These are phyloP conservation scores for Hyperopisus bebe DNA, from an alignment of 2,113 vertebrate species.

Conservation along the genomic window DNA sequence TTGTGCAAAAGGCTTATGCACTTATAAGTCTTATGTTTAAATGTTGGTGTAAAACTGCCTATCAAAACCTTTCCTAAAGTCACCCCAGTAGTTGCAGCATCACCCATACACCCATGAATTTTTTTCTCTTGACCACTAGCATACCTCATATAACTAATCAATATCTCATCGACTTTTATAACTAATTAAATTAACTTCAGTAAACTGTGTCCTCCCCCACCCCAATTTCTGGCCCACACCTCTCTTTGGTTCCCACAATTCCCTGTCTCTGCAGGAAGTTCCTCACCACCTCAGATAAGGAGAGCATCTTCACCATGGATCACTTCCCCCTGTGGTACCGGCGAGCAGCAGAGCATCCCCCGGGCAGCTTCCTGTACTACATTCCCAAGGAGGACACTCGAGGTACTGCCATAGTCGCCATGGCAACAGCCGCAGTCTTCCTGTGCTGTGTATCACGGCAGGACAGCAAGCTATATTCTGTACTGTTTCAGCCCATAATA, in stretches of 20 bases:
- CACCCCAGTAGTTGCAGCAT: too few relatives aligned
- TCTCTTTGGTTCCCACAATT: constrained; percentile 12
- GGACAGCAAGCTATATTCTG: neutral
- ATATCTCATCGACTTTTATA: too few relatives aligned
- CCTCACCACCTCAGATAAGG: constrained; percentile 71
- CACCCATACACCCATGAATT: too few relatives aligned
- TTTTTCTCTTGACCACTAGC: too few relatives aligned
- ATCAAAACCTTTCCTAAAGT: too few relatives aligned
- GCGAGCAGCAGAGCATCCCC: constrained; percentile 74
- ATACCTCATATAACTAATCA: too few relatives aligned
- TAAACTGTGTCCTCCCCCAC: neutral
- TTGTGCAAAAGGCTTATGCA: too few relatives aligned
- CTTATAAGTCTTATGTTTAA: too few relatives aligned
- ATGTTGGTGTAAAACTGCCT: too few relatives aligned
- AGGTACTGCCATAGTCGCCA: constrained; percentile 60
- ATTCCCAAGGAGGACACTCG: constrained; percentile 64
- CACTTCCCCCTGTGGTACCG: constrained; percentile 93
- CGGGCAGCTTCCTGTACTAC: constrained; percentile 82
- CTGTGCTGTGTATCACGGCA: neutral
- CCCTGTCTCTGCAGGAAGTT: constrained; percentile 69
- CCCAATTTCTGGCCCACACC: neutral
- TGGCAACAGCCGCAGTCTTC: constrained; percentile 15
- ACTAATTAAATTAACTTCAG: neutral
- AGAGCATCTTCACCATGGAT: constrained; percentile 86
- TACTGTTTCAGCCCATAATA: neutral